phyloP scores from a whole-genome alignment of 2,113 vertebrate species.

The Columba janthina region DNA sequence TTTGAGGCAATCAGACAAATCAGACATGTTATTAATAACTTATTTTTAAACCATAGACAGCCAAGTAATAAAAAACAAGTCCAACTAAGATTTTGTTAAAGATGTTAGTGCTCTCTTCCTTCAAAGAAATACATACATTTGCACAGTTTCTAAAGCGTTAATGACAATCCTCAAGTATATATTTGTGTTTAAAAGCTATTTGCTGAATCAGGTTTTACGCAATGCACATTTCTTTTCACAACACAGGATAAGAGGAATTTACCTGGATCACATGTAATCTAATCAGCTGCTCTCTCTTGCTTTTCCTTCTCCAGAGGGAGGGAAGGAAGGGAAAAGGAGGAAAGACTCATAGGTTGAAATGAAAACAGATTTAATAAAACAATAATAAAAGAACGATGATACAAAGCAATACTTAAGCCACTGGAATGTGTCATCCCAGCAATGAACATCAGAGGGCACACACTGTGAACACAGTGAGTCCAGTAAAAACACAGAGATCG shows the following conservation, averaged over 20 bases:
- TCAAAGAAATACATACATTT: background rate
- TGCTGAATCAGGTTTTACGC: background rate
- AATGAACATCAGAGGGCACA: no score
- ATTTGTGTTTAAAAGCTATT: background rate
- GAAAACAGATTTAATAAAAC: no score
- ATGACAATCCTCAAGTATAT: background rate
- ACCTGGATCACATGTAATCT: accelerated
- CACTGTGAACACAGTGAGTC: no score
- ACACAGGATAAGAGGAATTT: background rate
- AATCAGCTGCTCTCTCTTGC: no score
- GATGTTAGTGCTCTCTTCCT: background rate
- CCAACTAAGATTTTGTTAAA: background rate
- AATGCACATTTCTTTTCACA: background rate
- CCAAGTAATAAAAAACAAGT: background rate
- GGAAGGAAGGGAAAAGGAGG: no score
- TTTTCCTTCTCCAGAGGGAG: no score
- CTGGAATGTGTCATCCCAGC: no score
- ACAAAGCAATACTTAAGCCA: no score
- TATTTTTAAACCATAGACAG: background rate
- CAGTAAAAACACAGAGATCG: no score
- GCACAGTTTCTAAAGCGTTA: background rate
- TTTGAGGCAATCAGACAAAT: background rate
- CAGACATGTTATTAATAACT: background rate
- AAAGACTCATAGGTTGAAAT: no score
- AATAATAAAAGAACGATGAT: no score